Evolutionary conservation across 2,797 vertebrate species (phyloP), one percentile per base, ranked within the genome.

Genomic region (Ispidina lecontei): DNA sequence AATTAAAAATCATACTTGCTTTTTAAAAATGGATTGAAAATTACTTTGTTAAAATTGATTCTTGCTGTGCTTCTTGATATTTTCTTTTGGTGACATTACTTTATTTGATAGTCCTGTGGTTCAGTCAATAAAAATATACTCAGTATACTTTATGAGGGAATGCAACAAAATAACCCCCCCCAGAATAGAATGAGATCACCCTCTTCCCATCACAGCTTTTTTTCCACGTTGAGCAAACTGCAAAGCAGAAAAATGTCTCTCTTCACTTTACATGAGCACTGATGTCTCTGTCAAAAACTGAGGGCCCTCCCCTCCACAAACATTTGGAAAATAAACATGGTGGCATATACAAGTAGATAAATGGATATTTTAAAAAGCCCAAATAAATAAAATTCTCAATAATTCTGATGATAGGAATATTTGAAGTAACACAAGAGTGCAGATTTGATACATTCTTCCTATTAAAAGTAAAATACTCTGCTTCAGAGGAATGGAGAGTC

Each of bases 1-100:
- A 96, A 96, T 94, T 80, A 95, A 96, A 91, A 97, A 95, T 97
- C 95, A 97, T 86, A 93, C 60, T 95, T 97, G 8, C 65, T 94
- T 96, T 95, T 94, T 94, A 4, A 69, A 91, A 82, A 93, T 95
- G 73, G 76, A 84, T 58, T 89, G 84, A 89, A 97, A 96, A 95
- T 94, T 17, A 92, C 87, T 92, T 96, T 95, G 95, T 97, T 97
- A 97, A 96, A 97, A 97, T 96, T 90, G 96, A 96, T 90, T 95
- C 95, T 95, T 93, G 92, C 29, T 44, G 33, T 85, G 51, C 86
- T 83, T 69, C 78, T 90, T 51, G 49, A 69, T 58, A 23, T 91
- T 72, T 94, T 71, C 85, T 92, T 89, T 90, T 17, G 16, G 65
- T 87, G 71, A 79, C 74, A 52, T 87, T 95, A 92, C 87, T 94